A percentile compares a stretch with the other conserved stretches of the same genome.
Evolutionary conservation across 2,797 vertebrate species (phyloP).

Genomic region (Takifugu ocellatus): DNA sequence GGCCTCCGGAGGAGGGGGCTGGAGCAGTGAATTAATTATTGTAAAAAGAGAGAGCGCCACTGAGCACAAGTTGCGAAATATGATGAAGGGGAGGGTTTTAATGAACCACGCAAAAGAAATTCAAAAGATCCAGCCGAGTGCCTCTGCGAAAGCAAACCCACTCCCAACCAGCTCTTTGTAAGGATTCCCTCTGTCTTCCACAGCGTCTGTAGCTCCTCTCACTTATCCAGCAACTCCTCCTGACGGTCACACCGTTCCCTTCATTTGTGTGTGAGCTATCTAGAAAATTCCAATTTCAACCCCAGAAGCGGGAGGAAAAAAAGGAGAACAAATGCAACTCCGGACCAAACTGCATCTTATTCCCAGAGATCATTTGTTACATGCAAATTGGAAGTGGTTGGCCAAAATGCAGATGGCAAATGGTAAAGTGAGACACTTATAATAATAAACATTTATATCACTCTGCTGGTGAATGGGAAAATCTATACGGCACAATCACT

Average conservation of each 20-base stretch:
- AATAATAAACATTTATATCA: conserved; percentile 59
- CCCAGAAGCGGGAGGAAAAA: conserved; percentile 5
- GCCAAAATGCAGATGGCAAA: conserved; percentile 27
- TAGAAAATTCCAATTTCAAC: conserved; percentile 33
- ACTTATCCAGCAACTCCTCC: conserved; percentile 9
- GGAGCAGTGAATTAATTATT: conserved; percentile 69
- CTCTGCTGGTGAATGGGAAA: conserved; percentile 41
- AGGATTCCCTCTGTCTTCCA: neutral
- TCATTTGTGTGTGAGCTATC: conserved; percentile 26
- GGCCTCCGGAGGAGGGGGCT: conserved; percentile 51
- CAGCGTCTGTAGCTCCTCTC: too few species aligned
- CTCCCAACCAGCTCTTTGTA: neutral
- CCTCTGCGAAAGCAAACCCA: neutral
- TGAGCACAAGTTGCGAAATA: conserved; percentile 27
- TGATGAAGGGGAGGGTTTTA: conserved; percentile 19
- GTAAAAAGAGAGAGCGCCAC: conserved; percentile 41
- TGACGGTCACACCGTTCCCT: conserved; percentile 1
- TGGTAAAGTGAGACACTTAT: conserved; percentile 41
- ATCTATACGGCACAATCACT: conserved; percentile 50
- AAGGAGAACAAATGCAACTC: conserved; percentile 26
- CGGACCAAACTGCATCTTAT: conserved; percentile 38
- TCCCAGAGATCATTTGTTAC: conserved; percentile 42
- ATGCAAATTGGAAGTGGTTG: conserved; percentile 47
- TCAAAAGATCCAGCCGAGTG: conserved; percentile 1
- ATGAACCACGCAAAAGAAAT: conserved; percentile 21